Percentiles rank a stretch among this genome's conserved stretches.
Evolutionary conservation across 2,113 vertebrate species (phyloP).

Genomic region (Etheostoma spectabile): DNA sequence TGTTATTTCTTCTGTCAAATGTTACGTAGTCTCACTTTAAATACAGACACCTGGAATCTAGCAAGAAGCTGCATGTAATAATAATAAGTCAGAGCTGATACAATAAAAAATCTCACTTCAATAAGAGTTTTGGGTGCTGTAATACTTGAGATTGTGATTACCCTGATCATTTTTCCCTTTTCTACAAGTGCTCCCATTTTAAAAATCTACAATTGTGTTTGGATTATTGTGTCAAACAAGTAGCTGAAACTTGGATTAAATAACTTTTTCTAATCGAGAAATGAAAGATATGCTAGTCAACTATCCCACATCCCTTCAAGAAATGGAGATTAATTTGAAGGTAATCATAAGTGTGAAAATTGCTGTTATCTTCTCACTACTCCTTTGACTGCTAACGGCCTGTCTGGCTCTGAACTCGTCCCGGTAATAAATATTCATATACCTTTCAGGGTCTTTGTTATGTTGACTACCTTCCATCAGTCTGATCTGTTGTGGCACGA

Average conservation of each 20-base stretch:
- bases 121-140: background rate
- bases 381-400: conserved; percentile 76
- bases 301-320: conserved; percentile 76
- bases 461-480: conserved; percentile 79
- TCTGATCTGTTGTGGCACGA: conserved; percentile 76
- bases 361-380: conserved; percentile 80
- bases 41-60: background rate
- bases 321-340: conserved; percentile 82
- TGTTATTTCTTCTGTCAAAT: background rate
- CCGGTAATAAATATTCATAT: conserved; percentile 80
- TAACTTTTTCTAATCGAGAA: conserved; percentile 74
- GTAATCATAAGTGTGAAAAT: conserved; percentile 83
- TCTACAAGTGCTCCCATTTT: conserved; percentile 16
- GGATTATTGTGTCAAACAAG: conserved; percentile 71
- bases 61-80: background rate
- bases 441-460: conserved; percentile 81
- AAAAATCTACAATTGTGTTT: conserved; percentile 60
- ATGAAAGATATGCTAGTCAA: conserved; percentile 71
- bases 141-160: background rate
- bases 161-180: background rate
- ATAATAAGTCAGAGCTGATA: background rate
- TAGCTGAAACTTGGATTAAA: conserved; percentile 68
- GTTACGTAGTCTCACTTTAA: background rate
- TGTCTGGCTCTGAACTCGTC: conserved; percentile 73
- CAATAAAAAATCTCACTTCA: background rate